Percentiles rank a stretch among this genome's conserved stretches.
Conservation (phyloP, 2,797 vertebrate species). For the Sebastes itinus region DNA sequence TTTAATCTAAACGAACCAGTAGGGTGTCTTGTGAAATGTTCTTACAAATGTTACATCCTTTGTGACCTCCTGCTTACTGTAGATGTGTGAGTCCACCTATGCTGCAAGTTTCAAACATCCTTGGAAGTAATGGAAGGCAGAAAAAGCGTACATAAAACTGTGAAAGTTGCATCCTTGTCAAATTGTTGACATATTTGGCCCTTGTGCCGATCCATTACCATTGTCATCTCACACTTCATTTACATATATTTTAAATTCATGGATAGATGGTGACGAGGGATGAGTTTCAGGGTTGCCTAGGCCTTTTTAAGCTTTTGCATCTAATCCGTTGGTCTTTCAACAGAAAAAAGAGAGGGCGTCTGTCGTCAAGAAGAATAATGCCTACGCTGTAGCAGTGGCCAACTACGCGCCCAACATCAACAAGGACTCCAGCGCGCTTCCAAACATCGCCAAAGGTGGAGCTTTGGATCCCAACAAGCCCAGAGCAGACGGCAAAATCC, state of each 20-base stretch:
- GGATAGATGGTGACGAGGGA: neutral
- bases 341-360: conserved; percentile 98
- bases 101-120: neutral
- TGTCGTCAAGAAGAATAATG: conserved; percentile 96
- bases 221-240: conserved; percentile 6
- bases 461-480: conserved; percentile 86
- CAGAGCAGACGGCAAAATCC: conserved; percentile 89
- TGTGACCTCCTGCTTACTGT: neutral
- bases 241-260: conserved; percentile 14
- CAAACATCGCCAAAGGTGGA: conserved; percentile 95
- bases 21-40: neutral
- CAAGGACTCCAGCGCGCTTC: conserved; percentile 91
- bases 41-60: neutral
- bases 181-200: neutral
- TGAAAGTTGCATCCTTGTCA: neutral
- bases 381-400: conserved; percentile 96
- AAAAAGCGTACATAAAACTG: neutral
- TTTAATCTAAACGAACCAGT: neutral
- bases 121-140: neutral
- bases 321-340: conserved; percentile 38
- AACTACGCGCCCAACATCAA: conserved; percentile 96
- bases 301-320: neutral
- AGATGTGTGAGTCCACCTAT: too few relatives aligned
- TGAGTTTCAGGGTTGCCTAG: neutral
- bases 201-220: conserved; percentile 28